phyloP scores from a whole-genome alignment of 2,797 vertebrate genomes.

The Onychomys arenicola region DNA sequence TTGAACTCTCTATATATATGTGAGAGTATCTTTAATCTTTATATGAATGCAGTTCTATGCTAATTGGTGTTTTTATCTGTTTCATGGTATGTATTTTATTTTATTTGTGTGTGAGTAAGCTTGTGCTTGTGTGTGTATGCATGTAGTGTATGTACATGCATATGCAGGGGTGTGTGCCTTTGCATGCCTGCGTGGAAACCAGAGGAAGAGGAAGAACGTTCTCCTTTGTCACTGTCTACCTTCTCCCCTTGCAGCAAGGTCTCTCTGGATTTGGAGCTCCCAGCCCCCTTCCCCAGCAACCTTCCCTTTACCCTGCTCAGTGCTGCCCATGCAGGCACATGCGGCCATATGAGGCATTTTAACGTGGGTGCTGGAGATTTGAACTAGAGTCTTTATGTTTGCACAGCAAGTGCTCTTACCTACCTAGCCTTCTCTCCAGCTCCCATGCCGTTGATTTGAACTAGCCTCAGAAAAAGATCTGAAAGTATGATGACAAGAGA shows the following conservation, averaged over 20 bases:
- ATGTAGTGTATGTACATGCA: not conserved
- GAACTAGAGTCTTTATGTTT: not conserved
- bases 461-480: conserved; percentile 35
- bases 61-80: conserved; percentile 48
- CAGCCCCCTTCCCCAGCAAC: too few species aligned
- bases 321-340: not conserved
- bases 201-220: not conserved
- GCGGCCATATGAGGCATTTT: not conserved
- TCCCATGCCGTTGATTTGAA: conserved; percentile 7
- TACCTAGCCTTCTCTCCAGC: not conserved
- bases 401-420: not conserved
- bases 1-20: not conserved
- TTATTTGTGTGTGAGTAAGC: not conserved
- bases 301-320: not conserved
- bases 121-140: not conserved
- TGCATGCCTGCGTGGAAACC: not conserved
- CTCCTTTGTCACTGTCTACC: not conserved
- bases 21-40: conserved; percentile 30
- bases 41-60: not conserved
- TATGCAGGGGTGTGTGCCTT: not conserved
- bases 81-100: not conserved
- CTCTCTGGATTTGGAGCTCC: not conserved
- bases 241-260: not conserved
- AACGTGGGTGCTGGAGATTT: not conserved
- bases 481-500: conserved; percentile 36